These are phyloP conservation scores for Pogonognathellus flavescens DNA, from an alignment of 1,140 invertebrate species.

Conservation along the genomic window DNA sequence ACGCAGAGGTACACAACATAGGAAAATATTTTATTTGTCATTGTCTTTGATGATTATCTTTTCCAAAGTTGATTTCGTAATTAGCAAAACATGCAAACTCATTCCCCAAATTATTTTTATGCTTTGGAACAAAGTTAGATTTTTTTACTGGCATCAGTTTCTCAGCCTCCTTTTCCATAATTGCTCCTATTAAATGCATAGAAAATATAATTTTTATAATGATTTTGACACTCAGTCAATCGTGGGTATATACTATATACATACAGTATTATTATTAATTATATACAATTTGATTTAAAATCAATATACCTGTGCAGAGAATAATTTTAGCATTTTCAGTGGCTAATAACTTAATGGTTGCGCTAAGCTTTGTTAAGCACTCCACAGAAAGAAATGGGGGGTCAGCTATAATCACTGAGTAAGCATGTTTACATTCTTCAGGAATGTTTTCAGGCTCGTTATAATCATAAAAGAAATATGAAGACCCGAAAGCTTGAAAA, in stretches of 20 bases:
- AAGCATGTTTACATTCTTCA: conserved; percentile 74
- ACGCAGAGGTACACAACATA: no score
- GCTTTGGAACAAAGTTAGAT: conserved; percentile 82
- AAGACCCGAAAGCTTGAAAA: conserved; percentile 83
- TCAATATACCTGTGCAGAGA: conserved; percentile 84
- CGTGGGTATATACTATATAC: no score
- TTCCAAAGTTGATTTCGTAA: conserved; percentile 75
- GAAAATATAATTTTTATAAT: no score
- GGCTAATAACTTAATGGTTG: conserved; percentile 82
- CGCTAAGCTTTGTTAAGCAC: conserved; percentile 87
- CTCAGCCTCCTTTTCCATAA: conserved; percentile 81
- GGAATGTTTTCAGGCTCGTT: conserved; percentile 83
- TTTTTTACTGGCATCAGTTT: conserved; percentile 78
- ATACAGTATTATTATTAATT: no score
- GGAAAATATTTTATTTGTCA: not conserved
- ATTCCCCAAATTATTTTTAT: conserved; percentile 91
- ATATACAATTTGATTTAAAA: no score
- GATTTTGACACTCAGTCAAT: no score
- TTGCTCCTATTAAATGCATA: no score
- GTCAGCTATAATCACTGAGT: conserved; percentile 91
- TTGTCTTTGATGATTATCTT: not conserved
- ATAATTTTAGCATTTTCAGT: conserved; percentile 84
- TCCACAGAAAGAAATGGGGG: conserved; percentile 95
- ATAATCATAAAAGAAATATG: conserved; percentile 92
- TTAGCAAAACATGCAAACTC: conserved; percentile 93